phyloP scores from a whole-genome alignment of 2,113 vertebrate genomes.

The Sinocyclocheilus anshuiensis region DNA sequence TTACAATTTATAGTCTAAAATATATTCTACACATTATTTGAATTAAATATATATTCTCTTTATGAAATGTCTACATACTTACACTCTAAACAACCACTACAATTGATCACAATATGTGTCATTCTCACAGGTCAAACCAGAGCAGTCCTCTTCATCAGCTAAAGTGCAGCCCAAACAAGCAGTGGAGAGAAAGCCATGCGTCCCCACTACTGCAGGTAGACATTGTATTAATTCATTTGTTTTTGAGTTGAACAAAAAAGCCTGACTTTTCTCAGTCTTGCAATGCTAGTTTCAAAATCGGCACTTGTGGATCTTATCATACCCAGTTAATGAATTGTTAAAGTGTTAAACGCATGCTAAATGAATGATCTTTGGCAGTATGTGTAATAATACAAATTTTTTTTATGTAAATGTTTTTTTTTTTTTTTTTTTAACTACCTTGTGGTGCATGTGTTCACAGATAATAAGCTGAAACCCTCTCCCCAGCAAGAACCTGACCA shows the following conservation, averaged over 20 bases:
- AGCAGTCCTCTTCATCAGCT: slow-evolving; percentile 22
- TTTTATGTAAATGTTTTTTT: not conserved
- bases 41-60: not conserved
- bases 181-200: slow-evolving; percentile 10
- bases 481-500: slow-evolving; percentile 59
- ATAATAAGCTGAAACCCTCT: slow-evolving; percentile 38
- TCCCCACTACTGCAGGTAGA: slow-evolving; percentile 40
- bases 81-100: not conserved
- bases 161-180: slow-evolving; percentile 23
- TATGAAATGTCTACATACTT: not conserved
- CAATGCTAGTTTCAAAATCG: not conserved
- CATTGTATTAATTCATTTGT: not conserved
- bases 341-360: not conserved
- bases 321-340: not conserved
- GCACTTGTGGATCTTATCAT: not conserved
- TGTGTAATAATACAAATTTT: not conserved
- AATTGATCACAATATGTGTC: not conserved
- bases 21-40: too few species aligned
- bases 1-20: not conserved
- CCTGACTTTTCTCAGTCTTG: not conserved
- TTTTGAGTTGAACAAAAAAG: not conserved
- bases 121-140: slow-evolving; percentile 36
- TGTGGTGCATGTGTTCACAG: slow-evolving; percentile 26
- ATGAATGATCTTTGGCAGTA: not conserved
- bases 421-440: not conserved